These are phyloP conservation scores for Halcyon leucocephala DNA, from an alignment of 2,797 vertebrate genomes.

Conservation along the genomic window DNA sequence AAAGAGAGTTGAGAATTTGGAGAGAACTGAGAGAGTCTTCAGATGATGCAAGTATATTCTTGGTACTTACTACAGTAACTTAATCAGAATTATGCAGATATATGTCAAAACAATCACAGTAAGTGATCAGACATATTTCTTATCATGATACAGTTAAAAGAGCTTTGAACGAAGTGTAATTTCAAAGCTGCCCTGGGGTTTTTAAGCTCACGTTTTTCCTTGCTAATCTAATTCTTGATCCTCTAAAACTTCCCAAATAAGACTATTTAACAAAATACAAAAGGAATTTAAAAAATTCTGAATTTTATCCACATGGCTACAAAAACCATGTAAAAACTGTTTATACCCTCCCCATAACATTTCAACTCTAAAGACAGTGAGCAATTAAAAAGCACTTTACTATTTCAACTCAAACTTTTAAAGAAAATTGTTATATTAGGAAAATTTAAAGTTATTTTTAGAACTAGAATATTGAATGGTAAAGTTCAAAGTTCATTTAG, in stretches of 20 bases:
- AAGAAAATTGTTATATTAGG: background rate
- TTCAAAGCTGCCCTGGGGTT: background rate
- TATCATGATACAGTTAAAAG: background rate
- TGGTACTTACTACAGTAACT: background rate
- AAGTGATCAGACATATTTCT: background rate
- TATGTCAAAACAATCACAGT: background rate
- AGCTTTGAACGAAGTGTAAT: background rate
- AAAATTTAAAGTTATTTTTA: background rate
- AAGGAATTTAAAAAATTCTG: background rate
- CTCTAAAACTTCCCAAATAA: background rate
- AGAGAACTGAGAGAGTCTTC: background rate
- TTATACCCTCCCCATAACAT: background rate
- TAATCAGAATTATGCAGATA: background rate
- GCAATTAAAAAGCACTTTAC: background rate
- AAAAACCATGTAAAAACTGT: background rate
- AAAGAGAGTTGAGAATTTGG: background rate
- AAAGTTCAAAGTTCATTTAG: background rate
- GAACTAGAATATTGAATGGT: background rate
- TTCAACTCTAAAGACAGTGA: background rate
- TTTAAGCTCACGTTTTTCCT: background rate
- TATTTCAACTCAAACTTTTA: background rate
- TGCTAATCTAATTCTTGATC: background rate
- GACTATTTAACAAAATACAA: background rate
- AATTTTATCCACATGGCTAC: background rate
- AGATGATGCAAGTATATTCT: background rate